Base-by-base conservation (phyloP, 2,113 vertebrate species). In the Corvus moneduloides region DNA sequence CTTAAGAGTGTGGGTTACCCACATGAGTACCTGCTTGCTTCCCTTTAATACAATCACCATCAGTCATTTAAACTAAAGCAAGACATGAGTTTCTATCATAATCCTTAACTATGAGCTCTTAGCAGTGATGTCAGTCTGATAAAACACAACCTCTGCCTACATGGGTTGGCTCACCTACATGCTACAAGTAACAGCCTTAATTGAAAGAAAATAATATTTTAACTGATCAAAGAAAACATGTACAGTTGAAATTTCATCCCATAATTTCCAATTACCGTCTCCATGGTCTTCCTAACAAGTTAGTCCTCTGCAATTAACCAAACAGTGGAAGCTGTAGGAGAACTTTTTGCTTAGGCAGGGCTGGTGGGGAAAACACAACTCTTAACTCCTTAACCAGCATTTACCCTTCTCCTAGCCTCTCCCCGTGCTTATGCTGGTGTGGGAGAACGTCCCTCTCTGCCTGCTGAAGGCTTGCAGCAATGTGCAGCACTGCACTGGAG, bases 301-400 rank as follows among this genome's bases (percentile, higher is more conserved):
- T 49, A 88, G 75, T 94, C 66, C 78, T 93, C 74, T 90, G 74
- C 78, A 96, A 76, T 93, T 82, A 74, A 49, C 22, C 58, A n/a
- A 91, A 55, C 5, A 72, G 28, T 19, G 77, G n/a, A 77, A 91
- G n/a, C 26, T 16, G 7, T 14, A 69, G 56, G 22, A 84, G 17
- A 83, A 69, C 10, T 18, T 84, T 80, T 58, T 66, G 9, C 4
- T 73, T 76, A 82, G 46, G 35, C 63, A 83, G 37, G 46, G 41
- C 44, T 93, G 22, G 13, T 49, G 28, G 18, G 41, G 22, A 84
- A 91, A 72, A 68, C 3, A 33, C 21, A 84, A 13, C 24, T 43
- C 13, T 49, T 48, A 69, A 61, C 27, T 84, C 33, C n/a, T 84
- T 51, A 68, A 49, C 16, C 18, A 80, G 83, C 64, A 71, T 74